A percentile compares a stretch with the other conserved stretches of the same genome.
phyloP scores from a whole-genome alignment of 2,888 invertebrate genomes.

The Cephus nigrinus region DNA sequence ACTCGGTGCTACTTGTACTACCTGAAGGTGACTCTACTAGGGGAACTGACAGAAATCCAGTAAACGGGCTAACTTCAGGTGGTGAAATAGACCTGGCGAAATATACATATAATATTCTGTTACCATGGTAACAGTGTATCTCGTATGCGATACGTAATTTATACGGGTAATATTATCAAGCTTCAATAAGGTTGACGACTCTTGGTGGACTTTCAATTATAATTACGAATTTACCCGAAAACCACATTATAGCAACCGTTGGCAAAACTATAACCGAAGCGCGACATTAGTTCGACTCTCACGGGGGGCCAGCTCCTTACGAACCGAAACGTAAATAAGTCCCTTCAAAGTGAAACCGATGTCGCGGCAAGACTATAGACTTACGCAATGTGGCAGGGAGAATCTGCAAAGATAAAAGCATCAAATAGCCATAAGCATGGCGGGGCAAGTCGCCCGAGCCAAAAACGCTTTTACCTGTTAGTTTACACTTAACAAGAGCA shows the following conservation, averaged over 20 bases:
- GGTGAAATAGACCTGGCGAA: not conserved
- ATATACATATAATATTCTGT: not conserved
- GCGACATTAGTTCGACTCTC: too few species aligned
- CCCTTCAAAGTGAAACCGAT: too few species aligned
- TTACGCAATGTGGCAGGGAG: not conserved
- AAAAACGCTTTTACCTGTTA: not conserved
- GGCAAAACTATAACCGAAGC: not conserved
- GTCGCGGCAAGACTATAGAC: not conserved
- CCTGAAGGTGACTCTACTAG: not conserved
- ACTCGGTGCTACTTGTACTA: not conserved
- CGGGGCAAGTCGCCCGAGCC: not conserved
- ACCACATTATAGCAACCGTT: not conserved
- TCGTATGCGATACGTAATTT: not conserved
- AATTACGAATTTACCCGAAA: not conserved
- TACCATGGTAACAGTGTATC: not conserved
- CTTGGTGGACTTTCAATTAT: not conserved
- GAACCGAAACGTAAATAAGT: too few species aligned
- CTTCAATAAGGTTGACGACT: too few species aligned
- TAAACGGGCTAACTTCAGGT: not conserved
- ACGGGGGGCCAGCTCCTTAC: too few species aligned
- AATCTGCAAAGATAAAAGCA: not conserved
- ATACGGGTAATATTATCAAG: not conserved
- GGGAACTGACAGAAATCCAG: not conserved
- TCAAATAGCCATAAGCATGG: not conserved
- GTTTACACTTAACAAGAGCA: not conserved